Percentiles rank a stretch among this genome's conserved stretches.
These are phyloP conservation scores for Colistium nudipinnis DNA, from an alignment of 2,113 vertebrate species.

Conservation along the genomic window DNA sequence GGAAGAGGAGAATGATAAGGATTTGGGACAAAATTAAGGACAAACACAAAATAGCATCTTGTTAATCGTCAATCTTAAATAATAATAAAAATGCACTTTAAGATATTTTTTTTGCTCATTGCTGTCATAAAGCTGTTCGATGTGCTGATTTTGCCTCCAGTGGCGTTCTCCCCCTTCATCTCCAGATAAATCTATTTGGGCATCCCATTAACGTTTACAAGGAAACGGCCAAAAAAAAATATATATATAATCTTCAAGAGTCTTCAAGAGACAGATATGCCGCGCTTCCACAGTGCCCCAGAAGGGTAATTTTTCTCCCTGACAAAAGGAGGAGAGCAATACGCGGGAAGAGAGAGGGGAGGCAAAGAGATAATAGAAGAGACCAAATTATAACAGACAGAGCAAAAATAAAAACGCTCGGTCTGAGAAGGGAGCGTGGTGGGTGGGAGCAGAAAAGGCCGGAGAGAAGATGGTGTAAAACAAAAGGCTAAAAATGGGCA, in stretches of 20 bases:
- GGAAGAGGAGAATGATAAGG: conserved; percentile 17
- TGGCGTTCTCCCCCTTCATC: conserved; percentile 41
- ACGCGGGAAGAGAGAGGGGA: background rate
- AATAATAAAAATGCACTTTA: background rate
- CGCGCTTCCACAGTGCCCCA: conserved; percentile 15
- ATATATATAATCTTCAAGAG: no score
- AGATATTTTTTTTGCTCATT: background rate
- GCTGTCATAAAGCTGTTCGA: conserved; percentile 17
- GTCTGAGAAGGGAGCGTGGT: background rate
- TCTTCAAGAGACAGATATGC: conserved; percentile 41
- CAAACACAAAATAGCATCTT: no score
- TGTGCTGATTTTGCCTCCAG: conserved; percentile 9
- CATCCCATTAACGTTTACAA: conserved; percentile 25
- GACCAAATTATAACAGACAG: conserved; percentile 21
- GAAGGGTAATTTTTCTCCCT: conserved; percentile 38
- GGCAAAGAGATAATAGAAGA: conserved; percentile 22
- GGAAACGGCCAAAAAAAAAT: conserved; percentile 13
- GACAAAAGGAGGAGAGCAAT: conserved; percentile 32
- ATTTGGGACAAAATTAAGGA: background rate
- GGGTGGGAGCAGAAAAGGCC: background rate
- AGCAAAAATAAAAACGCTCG: conserved; percentile 18
- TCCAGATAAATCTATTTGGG: conserved; percentile 42
- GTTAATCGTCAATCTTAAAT: no score
- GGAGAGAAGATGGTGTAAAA: background rate
- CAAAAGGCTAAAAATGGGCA: background rate